These are phyloP conservation scores for Hylaea fasciaria DNA, from an alignment of 2,888 invertebrate genomes.

Conservation along the genomic window DNA sequence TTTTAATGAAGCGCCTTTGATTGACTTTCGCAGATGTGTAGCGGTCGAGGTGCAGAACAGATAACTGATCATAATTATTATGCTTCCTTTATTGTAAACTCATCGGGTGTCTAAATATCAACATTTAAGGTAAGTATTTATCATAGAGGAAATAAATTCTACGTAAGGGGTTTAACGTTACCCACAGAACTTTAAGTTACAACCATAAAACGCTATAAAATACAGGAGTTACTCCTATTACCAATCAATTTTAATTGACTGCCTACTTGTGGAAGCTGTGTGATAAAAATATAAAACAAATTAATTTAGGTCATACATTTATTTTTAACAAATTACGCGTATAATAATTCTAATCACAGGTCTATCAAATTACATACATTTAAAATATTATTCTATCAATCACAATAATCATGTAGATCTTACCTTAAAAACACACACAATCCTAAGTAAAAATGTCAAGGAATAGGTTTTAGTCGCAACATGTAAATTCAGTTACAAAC, in stretches of 20 bases:
- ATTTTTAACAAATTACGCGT: constrained; percentile 70
- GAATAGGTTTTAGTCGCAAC: constrained; percentile 20
- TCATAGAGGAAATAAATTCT: no score
- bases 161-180: no score
- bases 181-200: no score
- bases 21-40: no score
- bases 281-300: constrained; percentile 2
- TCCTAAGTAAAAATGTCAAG: constrained; percentile 38
- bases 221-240: no score
- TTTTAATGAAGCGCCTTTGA: not conserved
- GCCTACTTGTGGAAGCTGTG: not conserved
- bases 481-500: constrained; percentile 5
- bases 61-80: no score
- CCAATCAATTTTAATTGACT: no score
- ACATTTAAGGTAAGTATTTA: no score
- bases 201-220: no score
- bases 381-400: constrained; percentile 55
- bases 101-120: no score
- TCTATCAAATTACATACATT: constrained; percentile 64
- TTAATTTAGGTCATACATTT: constrained; percentile 50
- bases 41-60: no score
- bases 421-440: constrained; percentile 50
- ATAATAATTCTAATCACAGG: constrained; percentile 71
- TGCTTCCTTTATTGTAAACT: no score
- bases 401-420: constrained; percentile 52